Conservation (phyloP, 2,888 invertebrate species). For the Margaritifera margaritifera region DNA sequence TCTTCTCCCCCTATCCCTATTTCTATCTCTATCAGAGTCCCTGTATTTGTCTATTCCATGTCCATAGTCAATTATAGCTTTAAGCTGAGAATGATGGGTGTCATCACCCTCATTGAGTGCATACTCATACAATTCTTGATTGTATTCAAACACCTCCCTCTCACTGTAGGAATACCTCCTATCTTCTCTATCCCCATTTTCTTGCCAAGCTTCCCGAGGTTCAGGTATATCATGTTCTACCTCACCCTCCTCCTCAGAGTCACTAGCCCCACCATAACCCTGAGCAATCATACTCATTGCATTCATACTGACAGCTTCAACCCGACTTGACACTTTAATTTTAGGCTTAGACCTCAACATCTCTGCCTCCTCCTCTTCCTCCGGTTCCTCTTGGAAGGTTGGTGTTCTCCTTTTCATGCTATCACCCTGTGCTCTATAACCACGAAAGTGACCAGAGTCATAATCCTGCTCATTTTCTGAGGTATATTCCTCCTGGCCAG, state of each 20-base stretch:
- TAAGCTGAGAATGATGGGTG: too few relatives aligned
- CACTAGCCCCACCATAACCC: constrained; percentile 55
- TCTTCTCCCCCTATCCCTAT: constrained; percentile 17
- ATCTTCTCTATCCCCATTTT: constrained; percentile 6
- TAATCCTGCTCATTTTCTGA: too few relatives aligned
- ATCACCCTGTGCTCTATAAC: background rate
- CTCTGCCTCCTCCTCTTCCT: constrained; percentile 9
- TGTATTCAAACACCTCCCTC: too few relatives aligned
- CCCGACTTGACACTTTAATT: constrained; percentile 7
- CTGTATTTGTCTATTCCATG: constrained; percentile 9
- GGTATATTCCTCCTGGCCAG: too few relatives aligned
- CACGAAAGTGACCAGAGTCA: background rate
- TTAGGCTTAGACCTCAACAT: constrained; percentile 9
- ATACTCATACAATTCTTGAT: too few relatives aligned
- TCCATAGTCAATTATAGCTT: background rate
- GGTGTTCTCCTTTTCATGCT: constrained; percentile 3
- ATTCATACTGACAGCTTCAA: constrained; percentile 25
- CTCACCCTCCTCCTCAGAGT: constrained; percentile 71
- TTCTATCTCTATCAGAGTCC: constrained; percentile 26
- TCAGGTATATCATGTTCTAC: constrained; percentile 49
- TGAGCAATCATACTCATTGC: constrained; percentile 64
- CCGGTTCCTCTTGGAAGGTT: constrained; percentile 4
- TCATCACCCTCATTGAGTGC: too few relatives aligned
- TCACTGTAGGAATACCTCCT: background rate
- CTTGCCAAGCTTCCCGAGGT: constrained; percentile 8